Evolutionary conservation across 2,113 vertebrate genomes (phyloP), one percentile per base, ranked within the genome.

Genomic region (Reinhardtius hippoglossoides): DNA sequence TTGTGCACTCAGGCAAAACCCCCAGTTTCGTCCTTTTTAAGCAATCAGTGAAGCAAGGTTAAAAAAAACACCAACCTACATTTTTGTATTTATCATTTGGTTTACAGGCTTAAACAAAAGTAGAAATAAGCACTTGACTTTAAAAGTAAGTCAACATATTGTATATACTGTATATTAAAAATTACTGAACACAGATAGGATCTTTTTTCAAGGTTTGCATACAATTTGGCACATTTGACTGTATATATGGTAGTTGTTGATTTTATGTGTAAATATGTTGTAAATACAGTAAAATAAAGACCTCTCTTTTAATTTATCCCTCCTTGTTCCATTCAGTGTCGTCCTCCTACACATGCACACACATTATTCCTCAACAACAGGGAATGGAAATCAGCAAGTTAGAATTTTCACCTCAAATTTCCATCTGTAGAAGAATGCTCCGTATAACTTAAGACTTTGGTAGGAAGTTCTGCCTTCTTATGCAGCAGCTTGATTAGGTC

Each of bases 251-350:
- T 85, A 23, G 0, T n/a, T 68, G 23, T 74, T n/a, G 5, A 44
- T 31, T 66, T 73, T 54, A 56, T 1, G 0, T 81, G 72, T 84
- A 84, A 73, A 85, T 75, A 57, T 0, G 26, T 24, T 85, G 52
- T 81, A 76, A 61, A 74, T 78, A 26, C 60, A 77, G 69, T 88
- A 80, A 88, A 77, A 74, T 89, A 82, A 89, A 88, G 52, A 24
- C 2, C 8, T 27, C 70, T 42, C 9, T 42, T 70, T 44, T 16
- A 62, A 12, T 37, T 67, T 9, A 3, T 10, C 24, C 70, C 61
- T 56, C 16, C 21, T 15, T 2, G 8, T 46, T 81, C 16, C 24
- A 27, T 60, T 80, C 16, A 27, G 16, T 27, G 57, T 54, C 5
- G 0, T 42, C 9, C 1, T 27, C 60, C 2, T 23, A 56, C 54